Conservation (phyloP, 1,140 invertebrate genomes). For the Gerris buenoi region DNA sequence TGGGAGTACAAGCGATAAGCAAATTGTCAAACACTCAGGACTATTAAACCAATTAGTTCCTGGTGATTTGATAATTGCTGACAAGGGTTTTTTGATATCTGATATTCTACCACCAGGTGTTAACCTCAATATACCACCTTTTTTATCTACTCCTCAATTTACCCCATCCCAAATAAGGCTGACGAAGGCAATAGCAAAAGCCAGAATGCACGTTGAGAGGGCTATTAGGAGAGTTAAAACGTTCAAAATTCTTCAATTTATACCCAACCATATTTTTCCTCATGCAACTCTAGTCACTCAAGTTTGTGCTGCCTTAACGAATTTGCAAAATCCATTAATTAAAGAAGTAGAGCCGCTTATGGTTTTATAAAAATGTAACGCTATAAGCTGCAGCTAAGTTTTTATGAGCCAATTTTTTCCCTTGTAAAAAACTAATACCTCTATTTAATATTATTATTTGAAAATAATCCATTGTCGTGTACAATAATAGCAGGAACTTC, state of each 20-base stretch:
- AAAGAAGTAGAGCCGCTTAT: background rate
- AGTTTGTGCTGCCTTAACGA: background rate
- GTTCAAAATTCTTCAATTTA: background rate
- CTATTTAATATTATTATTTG: no score
- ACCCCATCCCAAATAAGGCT: background rate
- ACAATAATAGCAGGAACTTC: no score
- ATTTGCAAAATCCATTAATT: background rate
- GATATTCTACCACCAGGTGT: background rate
- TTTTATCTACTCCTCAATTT: background rate
- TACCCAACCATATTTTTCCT: background rate
- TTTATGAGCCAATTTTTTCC: no score
- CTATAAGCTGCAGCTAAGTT: background rate
- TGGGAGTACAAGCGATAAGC: no score
- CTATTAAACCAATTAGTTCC: no score
- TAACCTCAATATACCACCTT: background rate
- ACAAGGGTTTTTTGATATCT: background rate
- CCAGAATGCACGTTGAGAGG: background rate
- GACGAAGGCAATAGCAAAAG: background rate
- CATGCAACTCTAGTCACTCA: background rate
- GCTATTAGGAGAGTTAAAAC: background rate
- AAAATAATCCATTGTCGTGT: no score
- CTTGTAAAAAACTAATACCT: no score
- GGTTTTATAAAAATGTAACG: background rate
- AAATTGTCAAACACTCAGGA: no score
- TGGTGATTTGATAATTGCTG: background rate